phyloP scores from a whole-genome alignment of 2,888 invertebrate genomes.

The Horisme vitalbata region DNA sequence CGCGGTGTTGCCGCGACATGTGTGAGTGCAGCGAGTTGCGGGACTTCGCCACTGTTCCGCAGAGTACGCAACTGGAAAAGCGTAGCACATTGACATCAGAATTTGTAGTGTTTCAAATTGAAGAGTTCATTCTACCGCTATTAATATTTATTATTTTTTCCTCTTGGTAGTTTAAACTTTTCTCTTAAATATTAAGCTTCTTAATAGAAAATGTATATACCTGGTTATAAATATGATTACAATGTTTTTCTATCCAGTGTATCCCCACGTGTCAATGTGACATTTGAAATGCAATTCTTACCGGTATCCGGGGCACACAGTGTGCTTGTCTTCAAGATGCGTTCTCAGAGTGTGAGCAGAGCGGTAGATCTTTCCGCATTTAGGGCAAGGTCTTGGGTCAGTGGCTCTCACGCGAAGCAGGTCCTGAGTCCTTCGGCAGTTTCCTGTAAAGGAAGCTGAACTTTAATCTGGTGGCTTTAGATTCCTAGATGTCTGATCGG shows the following conservation, averaged over 20 bases:
- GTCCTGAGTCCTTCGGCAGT: conserved; percentile 91
- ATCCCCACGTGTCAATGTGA: too few relatives aligned
- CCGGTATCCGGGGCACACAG: conserved; percentile 94
- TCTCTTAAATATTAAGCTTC: too few relatives aligned
- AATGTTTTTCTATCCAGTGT: too few relatives aligned
- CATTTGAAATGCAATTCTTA: conserved; percentile 31
- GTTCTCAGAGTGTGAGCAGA: conserved; percentile 95
- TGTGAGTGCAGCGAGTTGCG: conserved; percentile 96
- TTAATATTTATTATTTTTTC: too few relatives aligned
- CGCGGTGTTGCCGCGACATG: conserved; percentile 96
- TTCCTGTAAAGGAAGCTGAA: conserved; percentile 56
- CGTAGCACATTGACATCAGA: too few relatives aligned
- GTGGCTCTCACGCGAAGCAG: conserved; percentile 94
- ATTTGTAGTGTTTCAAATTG: too few relatives aligned
- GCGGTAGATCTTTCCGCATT: conserved; percentile 96
- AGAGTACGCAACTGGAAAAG: conserved; percentile 88
- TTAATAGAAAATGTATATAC: too few relatives aligned
- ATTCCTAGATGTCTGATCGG: conserved; percentile 1
- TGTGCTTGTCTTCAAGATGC: conserved; percentile 96
- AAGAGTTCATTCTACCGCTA: too few relatives aligned
- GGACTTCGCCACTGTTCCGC: conserved; percentile 96
- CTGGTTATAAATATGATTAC: too few relatives aligned
- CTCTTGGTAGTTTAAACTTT: too few relatives aligned
- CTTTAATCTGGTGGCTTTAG: conserved; percentile 7
- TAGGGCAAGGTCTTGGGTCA: conserved; percentile 95